These are phyloP conservation scores for Phyllostomus discolor DNA, from an alignment of 2,113 vertebrate species.

Conservation along the genomic window DNA sequence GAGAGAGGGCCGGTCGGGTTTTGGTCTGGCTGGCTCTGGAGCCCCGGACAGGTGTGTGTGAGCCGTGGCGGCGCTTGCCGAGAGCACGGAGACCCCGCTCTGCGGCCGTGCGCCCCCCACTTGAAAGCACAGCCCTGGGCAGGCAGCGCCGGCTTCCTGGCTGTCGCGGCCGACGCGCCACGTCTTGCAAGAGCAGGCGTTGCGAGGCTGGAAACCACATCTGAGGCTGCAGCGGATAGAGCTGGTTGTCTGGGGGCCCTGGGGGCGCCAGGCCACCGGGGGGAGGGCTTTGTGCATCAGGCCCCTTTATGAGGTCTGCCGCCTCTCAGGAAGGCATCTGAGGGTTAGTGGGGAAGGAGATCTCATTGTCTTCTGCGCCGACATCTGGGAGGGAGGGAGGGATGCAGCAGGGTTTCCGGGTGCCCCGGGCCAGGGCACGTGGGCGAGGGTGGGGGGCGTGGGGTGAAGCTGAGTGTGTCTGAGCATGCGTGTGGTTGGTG, in stretches of 20 bases:
- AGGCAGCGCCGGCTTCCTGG: neutral
- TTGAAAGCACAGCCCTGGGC: conserved; percentile 6
- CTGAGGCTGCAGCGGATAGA: neutral
- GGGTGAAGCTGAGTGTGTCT: neutral
- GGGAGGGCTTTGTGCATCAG: neutral
- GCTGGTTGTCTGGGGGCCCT: neutral
- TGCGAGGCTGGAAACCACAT: neutral
- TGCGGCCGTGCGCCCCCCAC: neutral
- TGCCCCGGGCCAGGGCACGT: neutral
- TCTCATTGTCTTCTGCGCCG: neutral
- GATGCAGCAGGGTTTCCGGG: neutral
- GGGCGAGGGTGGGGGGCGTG: too few relatives aligned
- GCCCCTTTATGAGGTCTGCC: neutral
- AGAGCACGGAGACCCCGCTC: neutral
- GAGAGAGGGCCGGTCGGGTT: neutral
- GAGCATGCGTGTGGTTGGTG: neutral
- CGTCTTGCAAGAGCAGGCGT: neutral
- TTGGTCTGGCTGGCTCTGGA: neutral
- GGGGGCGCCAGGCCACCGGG: neutral
- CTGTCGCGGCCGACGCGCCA: neutral
- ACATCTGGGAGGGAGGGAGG: neutral
- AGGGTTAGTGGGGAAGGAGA: neutral
- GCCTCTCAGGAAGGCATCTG: neutral
- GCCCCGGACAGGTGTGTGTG: neutral
- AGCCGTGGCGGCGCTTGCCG: neutral